Conservation (phyloP, 2,797 vertebrate genomes). For the Spea hammondii region DNA sequence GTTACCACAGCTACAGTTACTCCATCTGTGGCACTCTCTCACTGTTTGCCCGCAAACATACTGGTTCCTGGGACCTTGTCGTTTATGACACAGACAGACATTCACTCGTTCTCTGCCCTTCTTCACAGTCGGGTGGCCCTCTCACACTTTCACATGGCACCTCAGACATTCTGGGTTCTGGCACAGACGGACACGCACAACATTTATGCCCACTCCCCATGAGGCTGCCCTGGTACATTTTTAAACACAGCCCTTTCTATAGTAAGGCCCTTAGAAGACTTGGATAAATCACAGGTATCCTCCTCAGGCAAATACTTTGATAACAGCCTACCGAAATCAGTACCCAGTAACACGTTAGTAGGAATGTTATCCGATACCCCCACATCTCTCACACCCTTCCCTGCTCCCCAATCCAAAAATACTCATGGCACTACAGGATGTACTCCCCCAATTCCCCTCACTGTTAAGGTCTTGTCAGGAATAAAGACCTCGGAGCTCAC, state of each 20-base stretch:
- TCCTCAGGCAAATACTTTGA: background rate
- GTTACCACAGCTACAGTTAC: no score
- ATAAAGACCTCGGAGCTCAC: background rate
- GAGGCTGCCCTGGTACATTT: background rate
- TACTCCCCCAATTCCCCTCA: background rate
- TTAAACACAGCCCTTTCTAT: background rate
- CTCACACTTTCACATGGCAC: no score
- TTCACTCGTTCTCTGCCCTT: no score
- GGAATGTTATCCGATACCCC: background rate
- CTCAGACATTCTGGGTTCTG: background rate
- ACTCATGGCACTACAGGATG: no score
- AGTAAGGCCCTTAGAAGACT: background rate
- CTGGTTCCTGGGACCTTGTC: no score
- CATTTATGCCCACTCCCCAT: background rate
- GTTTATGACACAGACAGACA: no score
- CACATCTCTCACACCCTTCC: background rate
- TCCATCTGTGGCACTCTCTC: no score
- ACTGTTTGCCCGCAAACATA: no score
- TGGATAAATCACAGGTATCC: conserved; percentile 1
- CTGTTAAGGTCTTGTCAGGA: background rate
- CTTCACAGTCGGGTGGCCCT: no score
- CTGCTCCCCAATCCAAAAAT: background rate
- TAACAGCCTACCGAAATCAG: background rate
- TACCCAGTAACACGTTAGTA: background rate
- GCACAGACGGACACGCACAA: background rate